Conservation (phyloP, 35 echinoderm and acorn worm genomes). For the Ptychodera flava region DNA sequence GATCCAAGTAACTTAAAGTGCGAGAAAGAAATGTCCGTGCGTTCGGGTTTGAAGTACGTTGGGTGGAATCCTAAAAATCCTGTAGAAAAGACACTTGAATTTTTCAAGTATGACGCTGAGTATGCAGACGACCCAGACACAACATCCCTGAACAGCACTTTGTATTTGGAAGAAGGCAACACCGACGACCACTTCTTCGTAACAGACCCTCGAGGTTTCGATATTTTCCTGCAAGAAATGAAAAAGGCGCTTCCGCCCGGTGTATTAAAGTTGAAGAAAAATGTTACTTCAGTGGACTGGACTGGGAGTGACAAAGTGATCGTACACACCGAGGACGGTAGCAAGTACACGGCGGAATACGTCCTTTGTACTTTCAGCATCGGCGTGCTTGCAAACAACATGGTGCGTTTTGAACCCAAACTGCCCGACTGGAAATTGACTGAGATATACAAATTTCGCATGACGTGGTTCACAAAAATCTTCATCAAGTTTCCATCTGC, state of each 20-base stretch:
- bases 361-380: constrained; percentile 6
- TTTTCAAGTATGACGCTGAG: constrained; percentile 3
- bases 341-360: not conserved
- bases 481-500: constrained; percentile 26
- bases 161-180: not conserved
- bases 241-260: not conserved
- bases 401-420: not conserved
- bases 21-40: not conserved
- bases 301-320: not conserved
- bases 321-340: not conserved
- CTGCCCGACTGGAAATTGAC: constrained; percentile 8
- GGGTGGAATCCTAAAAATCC: constrained; percentile 8
- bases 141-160: not conserved
- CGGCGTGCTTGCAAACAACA: not conserved
- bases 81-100: constrained; percentile 7
- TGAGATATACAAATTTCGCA: constrained; percentile 25
- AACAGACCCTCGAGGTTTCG: constrained; percentile 30
- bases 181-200: constrained; percentile 6
- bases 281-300: constrained; percentile 21
- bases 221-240: not conserved
- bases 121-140: constrained; percentile 4
- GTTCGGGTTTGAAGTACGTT: not conserved
- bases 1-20: too few relatives aligned
- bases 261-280: constrained; percentile 3
- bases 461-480: constrained; percentile 27